Percentiles rank a stretch among this genome's conserved stretches.
These are phyloP conservation scores for Emmelina monodactyla DNA, from an alignment of 2,888 invertebrate species.

Conservation along the genomic window DNA sequence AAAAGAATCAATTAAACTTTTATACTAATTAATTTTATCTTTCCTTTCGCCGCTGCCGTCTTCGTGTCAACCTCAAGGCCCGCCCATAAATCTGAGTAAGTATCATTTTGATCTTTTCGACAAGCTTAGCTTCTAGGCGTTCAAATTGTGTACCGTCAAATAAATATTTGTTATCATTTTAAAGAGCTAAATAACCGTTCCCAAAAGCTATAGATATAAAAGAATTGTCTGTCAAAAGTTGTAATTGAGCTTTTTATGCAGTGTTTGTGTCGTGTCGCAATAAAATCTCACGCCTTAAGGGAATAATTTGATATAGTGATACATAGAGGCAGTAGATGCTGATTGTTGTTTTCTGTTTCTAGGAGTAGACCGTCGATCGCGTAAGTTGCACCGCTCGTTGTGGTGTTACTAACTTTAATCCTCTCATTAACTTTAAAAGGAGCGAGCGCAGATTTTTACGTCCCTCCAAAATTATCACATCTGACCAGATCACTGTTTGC, in stretches of 20 bases:
- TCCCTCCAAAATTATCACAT: constrained; percentile 26
- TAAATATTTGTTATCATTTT: too few species aligned
- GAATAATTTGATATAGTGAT: constrained; percentile 30
- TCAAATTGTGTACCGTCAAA: too few species aligned
- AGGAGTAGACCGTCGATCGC: constrained; percentile 68
- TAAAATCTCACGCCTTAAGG: constrained; percentile 49
- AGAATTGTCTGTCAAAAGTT: constrained; percentile 4
- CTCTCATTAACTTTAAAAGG: constrained; percentile 47
- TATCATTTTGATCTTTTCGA: constrained; percentile 24
- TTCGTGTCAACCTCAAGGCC: constrained; percentile 61
- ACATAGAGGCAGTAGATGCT: constrained; percentile 48
- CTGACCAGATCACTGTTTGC: constrained; percentile 34
- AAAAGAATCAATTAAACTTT: too few species aligned
- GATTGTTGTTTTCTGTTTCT: constrained; percentile 67
- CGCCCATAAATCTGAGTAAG: constrained; percentile 75
- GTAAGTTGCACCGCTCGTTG: constrained; percentile 66
- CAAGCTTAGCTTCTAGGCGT: too few species aligned
- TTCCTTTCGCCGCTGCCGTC: constrained; percentile 47
- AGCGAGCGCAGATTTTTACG: constrained; percentile 40
- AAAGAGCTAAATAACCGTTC: too few species aligned
- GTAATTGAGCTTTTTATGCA: constrained; percentile 29
- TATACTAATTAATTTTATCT: too few species aligned
- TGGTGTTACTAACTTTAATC: constrained; percentile 62
- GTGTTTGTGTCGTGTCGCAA: constrained; percentile 43
- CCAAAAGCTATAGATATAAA: neutral